Base-by-base conservation (phyloP, 2,888 invertebrate species). In the Volucella zonaria region DNA sequence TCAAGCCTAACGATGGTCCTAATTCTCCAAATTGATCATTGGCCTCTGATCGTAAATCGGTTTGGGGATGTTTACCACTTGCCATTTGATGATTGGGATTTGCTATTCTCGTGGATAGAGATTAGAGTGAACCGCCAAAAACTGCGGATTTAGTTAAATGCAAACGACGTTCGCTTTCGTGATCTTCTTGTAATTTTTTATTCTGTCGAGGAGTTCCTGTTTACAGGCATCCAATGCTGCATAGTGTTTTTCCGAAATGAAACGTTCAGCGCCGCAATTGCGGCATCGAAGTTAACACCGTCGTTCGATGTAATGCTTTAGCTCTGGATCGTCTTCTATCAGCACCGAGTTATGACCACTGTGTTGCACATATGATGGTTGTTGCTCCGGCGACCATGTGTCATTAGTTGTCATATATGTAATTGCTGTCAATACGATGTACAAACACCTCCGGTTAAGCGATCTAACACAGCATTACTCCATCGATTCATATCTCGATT, bases 201-300 rank as follows among this genome's bases (percentile, higher is more conserved):
- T 96, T 96, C 82, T 96, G 94, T 92, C 98, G 97, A 92, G 98
- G 99, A 0, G 98, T 98, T 89, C 97, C 97, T 0, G 97, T 98
- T 91, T 94, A 90, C 96, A 96, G 54, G 99, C 99, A 93, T 99
- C 99, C 82, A 98, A 92, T 3, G 98, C 97, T 0, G 98, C 98
- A 92, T 98, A 98, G 59, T 99, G 94, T 91, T 99, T 99, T 92
- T 99, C 99, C 0, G 99, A 99, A 96, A 99, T 98, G 90, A 98
- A 99, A 90, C 98, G 97, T 40, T 92, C 92, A 23, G 91, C 90
- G 1, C 90, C 90, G 9, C 92, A 91, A 6, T 93, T 93, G 95
- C 95, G 64, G 91, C 91, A 89, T 92, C 92, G 12, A 91, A 91
- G 61, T 88, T 90, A 12, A 88, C 75, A 0, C 23, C 23, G 23